Percentiles rank a stretch among this genome's conserved stretches.
Conservation (phyloP, 2,113 vertebrate genomes). For the Vanacampus margaritifer region DNA sequence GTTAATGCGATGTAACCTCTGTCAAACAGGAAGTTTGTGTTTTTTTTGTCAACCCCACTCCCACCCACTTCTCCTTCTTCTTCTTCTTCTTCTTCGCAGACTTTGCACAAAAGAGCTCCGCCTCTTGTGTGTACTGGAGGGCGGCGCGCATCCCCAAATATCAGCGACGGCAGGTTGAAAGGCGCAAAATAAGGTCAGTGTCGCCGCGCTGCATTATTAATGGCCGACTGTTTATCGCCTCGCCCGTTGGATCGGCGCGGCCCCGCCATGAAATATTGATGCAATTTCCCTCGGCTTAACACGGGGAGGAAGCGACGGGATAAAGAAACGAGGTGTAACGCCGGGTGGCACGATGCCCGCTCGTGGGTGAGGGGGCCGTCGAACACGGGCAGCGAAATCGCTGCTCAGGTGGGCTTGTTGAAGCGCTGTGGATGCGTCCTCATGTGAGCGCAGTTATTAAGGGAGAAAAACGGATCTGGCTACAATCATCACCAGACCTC, state of each 20-base stretch:
- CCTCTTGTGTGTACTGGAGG: slow-evolving; percentile 64
- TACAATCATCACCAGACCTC: neutral
- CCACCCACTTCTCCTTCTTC: neutral
- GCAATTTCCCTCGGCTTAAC: slow-evolving; percentile 65
- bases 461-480: neutral
- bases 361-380: slow-evolving; percentile 45
- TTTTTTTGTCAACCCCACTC: neutral
- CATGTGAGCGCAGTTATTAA: neutral
- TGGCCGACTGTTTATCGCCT: slow-evolving; percentile 72
- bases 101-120: slow-evolving; percentile 70
- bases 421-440: neutral
- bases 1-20: slow-evolving; percentile 70
- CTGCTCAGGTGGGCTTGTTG: slow-evolving; percentile 7
- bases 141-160: slow-evolving; percentile 72
- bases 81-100: slow-evolving; percentile 35
- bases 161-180: slow-evolving; percentile 73
- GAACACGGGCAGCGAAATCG: slow-evolving; percentile 16
- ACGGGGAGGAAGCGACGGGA: slow-evolving; percentile 53
- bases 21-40: slow-evolving; percentile 61
- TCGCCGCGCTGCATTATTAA: slow-evolving; percentile 78
- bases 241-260: slow-evolving; percentile 65
- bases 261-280: slow-evolving; percentile 71
- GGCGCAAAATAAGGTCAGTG: slow-evolving; percentile 80
- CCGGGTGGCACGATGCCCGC: slow-evolving; percentile 41
- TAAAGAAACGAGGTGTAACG: slow-evolving; percentile 46